phyloP scores from a whole-genome alignment of 2,797 vertebrate species.

The Steatocranus sp. region DNA sequence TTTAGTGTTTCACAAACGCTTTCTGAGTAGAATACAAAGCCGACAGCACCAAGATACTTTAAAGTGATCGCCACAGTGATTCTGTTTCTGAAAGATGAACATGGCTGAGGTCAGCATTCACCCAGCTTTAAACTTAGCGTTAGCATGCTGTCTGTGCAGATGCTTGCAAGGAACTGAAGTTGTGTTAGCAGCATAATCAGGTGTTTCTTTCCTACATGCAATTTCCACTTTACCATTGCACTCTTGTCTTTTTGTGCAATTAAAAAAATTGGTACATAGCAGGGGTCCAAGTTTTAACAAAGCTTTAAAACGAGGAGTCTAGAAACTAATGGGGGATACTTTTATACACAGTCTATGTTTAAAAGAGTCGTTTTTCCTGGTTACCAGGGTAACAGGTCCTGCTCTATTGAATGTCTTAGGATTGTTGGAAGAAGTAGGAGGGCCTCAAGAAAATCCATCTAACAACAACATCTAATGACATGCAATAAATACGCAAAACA shows the following conservation, averaged over 20 bases:
- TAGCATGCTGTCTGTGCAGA: not conserved
- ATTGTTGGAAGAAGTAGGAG: not conserved
- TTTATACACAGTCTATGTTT: not conserved
- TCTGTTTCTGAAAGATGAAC: not conserved
- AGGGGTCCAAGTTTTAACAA: not conserved
- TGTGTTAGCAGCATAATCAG: not conserved
- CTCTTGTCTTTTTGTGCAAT: not conserved
- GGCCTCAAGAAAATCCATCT: not conserved
- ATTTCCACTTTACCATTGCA: not conserved
- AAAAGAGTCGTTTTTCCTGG: not conserved
- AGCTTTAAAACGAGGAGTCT: not conserved
- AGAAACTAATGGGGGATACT: not conserved
- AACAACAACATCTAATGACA: not conserved
- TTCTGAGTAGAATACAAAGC: not conserved
- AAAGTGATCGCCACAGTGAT: not conserved
- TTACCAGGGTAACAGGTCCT: not conserved
- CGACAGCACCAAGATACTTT: not conserved
- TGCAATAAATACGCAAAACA: not conserved
- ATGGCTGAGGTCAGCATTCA: not conserved
- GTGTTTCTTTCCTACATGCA: not conserved
- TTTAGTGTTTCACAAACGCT: not conserved
- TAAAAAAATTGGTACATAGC: accelerated
- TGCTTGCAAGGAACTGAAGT: not conserved
- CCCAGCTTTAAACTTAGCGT: not conserved
- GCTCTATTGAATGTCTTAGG: not conserved